Percentiles rank a stretch among this genome's conserved stretches.
Conservation (phyloP, 2,113 vertebrate genomes). For the Hucho hucho region DNA sequence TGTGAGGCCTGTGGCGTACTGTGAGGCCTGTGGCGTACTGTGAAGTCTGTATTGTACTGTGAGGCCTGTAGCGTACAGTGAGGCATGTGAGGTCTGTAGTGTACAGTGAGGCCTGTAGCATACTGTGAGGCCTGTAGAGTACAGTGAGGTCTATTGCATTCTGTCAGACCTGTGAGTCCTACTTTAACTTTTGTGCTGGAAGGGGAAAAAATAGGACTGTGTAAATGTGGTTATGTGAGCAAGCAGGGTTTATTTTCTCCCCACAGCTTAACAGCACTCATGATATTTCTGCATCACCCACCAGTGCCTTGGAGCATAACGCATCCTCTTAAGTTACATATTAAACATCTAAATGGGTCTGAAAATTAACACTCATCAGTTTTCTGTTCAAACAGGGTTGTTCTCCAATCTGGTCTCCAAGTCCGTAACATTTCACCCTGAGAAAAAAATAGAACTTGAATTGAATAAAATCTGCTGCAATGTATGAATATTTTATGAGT, state of each 20-base stretch:
- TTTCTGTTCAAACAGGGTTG: neutral
- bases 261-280: slow-evolving; percentile 5
- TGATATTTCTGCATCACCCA: slow-evolving; percentile 4
- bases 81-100: too few species aligned
- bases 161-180: too few species aligned
- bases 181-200: neutral
- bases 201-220: slow-evolving; percentile 2
- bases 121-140: too few species aligned
- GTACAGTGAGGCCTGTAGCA: too few species aligned
- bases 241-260: slow-evolving; percentile 19
- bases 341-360: neutral
- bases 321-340: neutral
- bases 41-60: too few species aligned
- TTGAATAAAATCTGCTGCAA: neutral
- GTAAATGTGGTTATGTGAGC: slow-evolving; percentile 12
- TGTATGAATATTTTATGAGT: neutral
- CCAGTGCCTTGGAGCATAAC: neutral
- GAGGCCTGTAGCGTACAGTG: too few species aligned
- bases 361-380: neutral
- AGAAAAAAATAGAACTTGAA: neutral
- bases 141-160: too few species aligned
- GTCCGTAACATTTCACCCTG: neutral
- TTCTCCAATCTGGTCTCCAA: slow-evolving; percentile 14
- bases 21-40: too few species aligned
- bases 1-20: too few species aligned